phyloP scores from a whole-genome alignment of 2,888 invertebrate species.

The Tolmerus cingulatus region DNA sequence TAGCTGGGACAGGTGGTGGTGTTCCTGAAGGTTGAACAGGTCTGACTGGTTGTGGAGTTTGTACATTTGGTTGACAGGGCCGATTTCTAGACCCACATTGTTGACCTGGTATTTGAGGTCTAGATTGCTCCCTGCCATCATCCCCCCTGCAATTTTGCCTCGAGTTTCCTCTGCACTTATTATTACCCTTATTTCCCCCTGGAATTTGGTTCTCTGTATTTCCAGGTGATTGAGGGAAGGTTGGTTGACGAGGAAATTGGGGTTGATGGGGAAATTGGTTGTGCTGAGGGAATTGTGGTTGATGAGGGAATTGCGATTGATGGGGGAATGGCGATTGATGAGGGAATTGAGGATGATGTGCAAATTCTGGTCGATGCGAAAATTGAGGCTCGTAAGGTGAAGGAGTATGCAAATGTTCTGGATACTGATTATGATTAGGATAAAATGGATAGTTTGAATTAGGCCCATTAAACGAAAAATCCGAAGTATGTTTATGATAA shows the following conservation, averaged over 20 bases:
- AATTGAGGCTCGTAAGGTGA: not conserved
- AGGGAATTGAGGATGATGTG: not conserved
- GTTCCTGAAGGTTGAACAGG: not conserved
- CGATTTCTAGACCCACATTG: not conserved
- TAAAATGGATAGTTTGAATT: not conserved
- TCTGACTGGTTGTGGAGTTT: not conserved
- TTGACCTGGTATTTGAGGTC: not conserved
- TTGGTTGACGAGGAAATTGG: not conserved
- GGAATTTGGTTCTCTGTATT: slow-evolving; percentile 5
- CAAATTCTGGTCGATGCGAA: not conserved
- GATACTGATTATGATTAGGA: not conserved
- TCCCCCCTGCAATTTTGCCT: not conserved
- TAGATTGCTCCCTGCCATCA: not conserved
- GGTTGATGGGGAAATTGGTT: not conserved
- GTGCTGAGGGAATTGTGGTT: not conserved
- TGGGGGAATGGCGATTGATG: not conserved
- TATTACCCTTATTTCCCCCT: not conserved
- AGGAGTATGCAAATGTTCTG: not conserved
- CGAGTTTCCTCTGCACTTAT: not conserved
- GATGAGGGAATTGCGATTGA: not conserved
- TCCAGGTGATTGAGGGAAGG: not conserved
- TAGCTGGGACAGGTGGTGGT: not conserved
- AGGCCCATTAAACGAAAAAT: not conserved
- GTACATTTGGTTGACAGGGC: not conserved
- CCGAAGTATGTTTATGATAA: not conserved